Evolutionary conservation across 2,888 invertebrate genomes (phyloP).

Genomic region (Lasioglossum oenotherae): DNA sequence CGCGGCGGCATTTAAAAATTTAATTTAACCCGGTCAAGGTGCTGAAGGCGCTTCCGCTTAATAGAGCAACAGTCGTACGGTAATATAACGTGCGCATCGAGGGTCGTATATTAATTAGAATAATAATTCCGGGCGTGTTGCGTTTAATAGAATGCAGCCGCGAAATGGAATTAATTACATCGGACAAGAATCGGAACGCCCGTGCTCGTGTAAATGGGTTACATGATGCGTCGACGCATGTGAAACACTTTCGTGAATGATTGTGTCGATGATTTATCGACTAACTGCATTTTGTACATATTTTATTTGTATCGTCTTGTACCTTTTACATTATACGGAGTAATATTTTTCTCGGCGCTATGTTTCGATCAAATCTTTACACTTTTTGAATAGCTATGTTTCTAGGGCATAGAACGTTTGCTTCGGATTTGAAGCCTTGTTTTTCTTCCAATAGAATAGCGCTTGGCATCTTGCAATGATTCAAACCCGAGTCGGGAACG

Average conservation of each 20-base stretch:
- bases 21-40: slow-evolving; percentile 25
- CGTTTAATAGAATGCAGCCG: slow-evolving; percentile 43
- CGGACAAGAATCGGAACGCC: slow-evolving; percentile 23
- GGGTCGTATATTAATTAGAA: slow-evolving; percentile 53
- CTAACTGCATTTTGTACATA: neutral
- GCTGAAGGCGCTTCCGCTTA: slow-evolving; percentile 37
- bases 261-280: neutral
- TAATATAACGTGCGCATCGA: slow-evolving; percentile 35
- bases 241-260: neutral
- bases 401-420: too few relatives aligned
- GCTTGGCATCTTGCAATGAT: too few relatives aligned
- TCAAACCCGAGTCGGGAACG: too few relatives aligned
- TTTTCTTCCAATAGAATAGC: too few relatives aligned
- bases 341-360: too few relatives aligned
- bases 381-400: too few relatives aligned
- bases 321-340: too few relatives aligned
- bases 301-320: too few relatives aligned
- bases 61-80: slow-evolving; percentile 46
- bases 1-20: slow-evolving; percentile 43
- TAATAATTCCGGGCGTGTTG: slow-evolving; percentile 44
- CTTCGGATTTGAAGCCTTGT: too few relatives aligned
- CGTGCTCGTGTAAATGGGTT: neutral
- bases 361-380: too few relatives aligned
- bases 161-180: slow-evolving; percentile 43
- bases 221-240: neutral